Evolutionary conservation across 2,888 invertebrate genomes (phyloP).

Genomic region (Aelia acuminata): DNA sequence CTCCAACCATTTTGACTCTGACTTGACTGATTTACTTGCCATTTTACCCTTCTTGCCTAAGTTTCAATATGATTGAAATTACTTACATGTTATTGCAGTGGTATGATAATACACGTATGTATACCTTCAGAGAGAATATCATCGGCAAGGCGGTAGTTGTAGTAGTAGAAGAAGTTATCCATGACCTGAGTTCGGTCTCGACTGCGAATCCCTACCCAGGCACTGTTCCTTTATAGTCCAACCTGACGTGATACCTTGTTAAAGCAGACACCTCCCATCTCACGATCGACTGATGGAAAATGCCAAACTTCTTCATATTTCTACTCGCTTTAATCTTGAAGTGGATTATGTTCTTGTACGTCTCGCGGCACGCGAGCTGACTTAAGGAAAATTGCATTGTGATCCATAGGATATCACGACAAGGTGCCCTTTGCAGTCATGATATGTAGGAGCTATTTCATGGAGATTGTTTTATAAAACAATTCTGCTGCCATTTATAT

Average conservation of each 20-base stretch:
- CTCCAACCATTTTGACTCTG: not conserved
- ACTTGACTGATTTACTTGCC: not conserved
- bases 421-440: not conserved
- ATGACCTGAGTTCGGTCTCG: not conserved
- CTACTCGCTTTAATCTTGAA: conserved; percentile 32
- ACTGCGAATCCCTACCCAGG: not conserved
- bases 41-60: not conserved
- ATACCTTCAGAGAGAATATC: conserved; percentile 50
- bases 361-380: not conserved
- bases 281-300: conserved; percentile 42
- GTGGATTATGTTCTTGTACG: conserved; percentile 37
- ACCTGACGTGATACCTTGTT: not conserved
- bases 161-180: conserved; percentile 46
- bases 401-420: conserved; percentile 7
- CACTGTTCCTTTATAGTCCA: not conserved
- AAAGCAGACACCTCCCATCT: conserved; percentile 25
- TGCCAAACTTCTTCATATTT: conserved; percentile 47
- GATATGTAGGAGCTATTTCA: not conserved
- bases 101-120: not conserved
- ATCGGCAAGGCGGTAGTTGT: conserved; percentile 5
- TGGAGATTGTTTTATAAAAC: not conserved
- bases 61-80: not conserved
- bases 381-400: conserved; percentile 14
- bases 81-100: not conserved
- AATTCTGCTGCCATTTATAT: not conserved